These are phyloP conservation scores for Ophioderma brevispina DNA, from an alignment of 35 echinoderm and acorn worm species.

Conservation along the genomic window DNA sequence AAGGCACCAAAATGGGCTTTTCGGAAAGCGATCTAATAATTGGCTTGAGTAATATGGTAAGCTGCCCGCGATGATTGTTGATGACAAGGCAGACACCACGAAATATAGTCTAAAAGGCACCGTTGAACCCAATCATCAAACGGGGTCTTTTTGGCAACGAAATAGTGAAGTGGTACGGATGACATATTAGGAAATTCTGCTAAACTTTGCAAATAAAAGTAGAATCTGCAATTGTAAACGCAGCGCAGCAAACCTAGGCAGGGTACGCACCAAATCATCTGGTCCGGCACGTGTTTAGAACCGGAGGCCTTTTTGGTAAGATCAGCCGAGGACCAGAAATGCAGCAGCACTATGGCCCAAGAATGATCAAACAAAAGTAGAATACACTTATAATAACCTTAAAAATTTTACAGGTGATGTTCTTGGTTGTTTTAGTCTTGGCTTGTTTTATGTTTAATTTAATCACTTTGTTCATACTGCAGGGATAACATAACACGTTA, in stretches of 20 bases:
- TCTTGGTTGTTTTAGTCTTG: too few species aligned
- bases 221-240: neutral
- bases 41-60: neutral
- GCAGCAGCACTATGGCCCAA: neutral
- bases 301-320: slow-evolving; percentile 37
- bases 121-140: neutral
- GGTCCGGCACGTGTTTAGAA: slow-evolving; percentile 22
- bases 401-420: too few species aligned
- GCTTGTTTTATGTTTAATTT: too few species aligned
- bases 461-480: too few species aligned
- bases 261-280: neutral
- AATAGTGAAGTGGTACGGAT: neutral
- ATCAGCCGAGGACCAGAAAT: neutral
- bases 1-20: neutral
- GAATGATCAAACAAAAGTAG: neutral
- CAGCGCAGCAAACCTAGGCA: neutral
- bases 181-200: neutral
- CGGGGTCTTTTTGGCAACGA: neutral
- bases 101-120: neutral
- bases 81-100: neutral
- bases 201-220: neutral
- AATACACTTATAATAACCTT: too few species aligned
- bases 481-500: too few species aligned
- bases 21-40: neutral
- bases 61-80: neutral